Base-by-base conservation (phyloP, 2,888 invertebrate genomes). In the Apodemia mormo region DNA sequence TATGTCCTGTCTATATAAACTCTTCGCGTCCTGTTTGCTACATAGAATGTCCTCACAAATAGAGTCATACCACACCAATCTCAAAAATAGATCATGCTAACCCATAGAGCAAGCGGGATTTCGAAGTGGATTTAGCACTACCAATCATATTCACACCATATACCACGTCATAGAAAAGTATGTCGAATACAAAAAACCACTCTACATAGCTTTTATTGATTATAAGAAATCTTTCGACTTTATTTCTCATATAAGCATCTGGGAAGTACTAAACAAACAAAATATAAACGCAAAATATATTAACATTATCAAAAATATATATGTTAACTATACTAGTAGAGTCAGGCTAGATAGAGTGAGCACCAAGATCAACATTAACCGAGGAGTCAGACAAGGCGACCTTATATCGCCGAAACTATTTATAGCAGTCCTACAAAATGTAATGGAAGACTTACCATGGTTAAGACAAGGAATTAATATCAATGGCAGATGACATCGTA, bases 401-500 rank as follows among this genome's bases (percentile, higher is more conserved):
- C 33, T 5, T 33, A 33, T 33, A 5, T 33, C 33, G 33, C 33
- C 33, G 1, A 33, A 33, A 33, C 33, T 33, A 33, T 33, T 33
- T 33, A 33, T 33, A 33, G 33, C 33, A 33, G 33, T 33, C 5
- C 33, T 33, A 33, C 33, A 33, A 33, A 10, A 71, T 43, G 29
- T 70, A 40, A 73, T 75, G 70, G 29, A 66, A 56, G 40, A 71
- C 33, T 40, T 72, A 43, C 40, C 65, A 45, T 76, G 72, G 74
- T 68, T 65, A 2, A 70, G 69, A n/a, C 30, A 49, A 52, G 75
- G 76, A 12, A 70, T 75, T 22, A 65, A 61, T 29, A 71, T 76
- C 9, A 70, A 74, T 45, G 73, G 73, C 74, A 6, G 74, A 75
- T 56, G 73, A 74, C 37, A 69, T 75, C 2, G 65, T 73, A 8